Base-by-base conservation (phyloP, 2,113 vertebrate genomes). In the Bagarius yarrelli region DNA sequence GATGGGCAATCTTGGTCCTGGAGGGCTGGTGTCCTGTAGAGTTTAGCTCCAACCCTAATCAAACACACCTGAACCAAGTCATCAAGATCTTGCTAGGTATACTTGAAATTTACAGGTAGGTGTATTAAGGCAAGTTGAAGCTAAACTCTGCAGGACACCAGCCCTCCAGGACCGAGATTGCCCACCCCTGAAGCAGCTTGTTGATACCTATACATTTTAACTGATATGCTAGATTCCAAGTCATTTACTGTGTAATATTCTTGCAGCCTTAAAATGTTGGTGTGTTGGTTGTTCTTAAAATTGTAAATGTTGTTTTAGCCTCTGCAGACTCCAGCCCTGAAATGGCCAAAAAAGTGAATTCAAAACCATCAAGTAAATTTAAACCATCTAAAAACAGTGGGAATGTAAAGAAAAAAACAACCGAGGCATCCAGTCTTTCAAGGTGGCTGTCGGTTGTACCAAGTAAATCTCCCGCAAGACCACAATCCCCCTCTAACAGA, bases 401-500 rank as follows among this genome's bases (percentile, higher is more conserved):
- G 73, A 1, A 67, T 73, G 30, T 69, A 71, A 34, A 27, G 25
- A 30, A 44, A 78, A 83, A 76, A 18, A 16, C 64, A 16, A n/a
- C n/a, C n/a, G 3, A 36, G 30, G 4, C 59, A 2, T 81, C 77
- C 14, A 84, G 70, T 71, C 52, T 87, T 56, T 78, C 85, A 9
- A n/a, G 77, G 1, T 90, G 87, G 90, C 21, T 88, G 61, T 70
- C 50, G 4, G 50, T 66, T 4, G 66, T 5, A 4, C 47, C 69
- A 8, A 75, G 60, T 66, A 44, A 61, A 67, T 69, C 84, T 44
- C 32, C 71, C 52, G 27, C 64, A 59, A 60, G 61, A 81, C 44
- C 82, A 18, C 81, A 86, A 50, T 90, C 52, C 61, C 79, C 85
- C 19, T 72, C 86, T 32, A 90, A 85, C 32, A 88, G 72, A 16